Evolutionary conservation across 1,140 invertebrate genomes (phyloP).

Genomic region (Procambarus virginalis): DNA sequence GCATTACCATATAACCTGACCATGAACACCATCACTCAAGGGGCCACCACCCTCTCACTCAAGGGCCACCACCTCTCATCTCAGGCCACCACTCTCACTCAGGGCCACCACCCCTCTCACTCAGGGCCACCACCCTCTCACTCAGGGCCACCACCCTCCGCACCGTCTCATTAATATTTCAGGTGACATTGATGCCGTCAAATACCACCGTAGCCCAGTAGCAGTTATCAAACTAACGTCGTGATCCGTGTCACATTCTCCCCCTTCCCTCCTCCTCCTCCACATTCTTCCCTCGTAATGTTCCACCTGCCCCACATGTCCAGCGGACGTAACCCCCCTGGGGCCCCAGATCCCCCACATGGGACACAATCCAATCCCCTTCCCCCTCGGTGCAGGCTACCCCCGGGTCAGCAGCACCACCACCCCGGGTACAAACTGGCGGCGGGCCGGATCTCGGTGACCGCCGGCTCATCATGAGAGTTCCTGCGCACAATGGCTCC

Average conservation of each 20-base stretch:
- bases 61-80: not conserved
- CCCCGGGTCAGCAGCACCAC: not conserved
- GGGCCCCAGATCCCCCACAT: not conserved
- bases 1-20: not conserved
- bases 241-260: not conserved
- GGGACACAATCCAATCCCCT: not conserved
- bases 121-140: not conserved
- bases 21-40: not conserved
- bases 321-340: too few relatives aligned
- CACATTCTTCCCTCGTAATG: not conserved
- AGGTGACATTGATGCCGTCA: conserved; percentile 24
- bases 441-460: not conserved
- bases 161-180: conserved; percentile 19
- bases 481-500: conserved; percentile 38
- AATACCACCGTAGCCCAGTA: conserved; percentile 7
- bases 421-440: not conserved
- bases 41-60: not conserved
- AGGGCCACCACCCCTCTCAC: not conserved
- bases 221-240: not conserved
- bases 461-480: conserved; percentile 10
- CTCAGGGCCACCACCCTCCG: not conserved
- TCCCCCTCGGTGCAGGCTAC: not conserved
- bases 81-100: not conserved
- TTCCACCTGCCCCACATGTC: too few relatives aligned
- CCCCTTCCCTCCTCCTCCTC: not conserved